These are phyloP conservation scores for Stegophylla sp. DNA, from an alignment of 2,888 invertebrate species.

Conservation along the genomic window DNA sequence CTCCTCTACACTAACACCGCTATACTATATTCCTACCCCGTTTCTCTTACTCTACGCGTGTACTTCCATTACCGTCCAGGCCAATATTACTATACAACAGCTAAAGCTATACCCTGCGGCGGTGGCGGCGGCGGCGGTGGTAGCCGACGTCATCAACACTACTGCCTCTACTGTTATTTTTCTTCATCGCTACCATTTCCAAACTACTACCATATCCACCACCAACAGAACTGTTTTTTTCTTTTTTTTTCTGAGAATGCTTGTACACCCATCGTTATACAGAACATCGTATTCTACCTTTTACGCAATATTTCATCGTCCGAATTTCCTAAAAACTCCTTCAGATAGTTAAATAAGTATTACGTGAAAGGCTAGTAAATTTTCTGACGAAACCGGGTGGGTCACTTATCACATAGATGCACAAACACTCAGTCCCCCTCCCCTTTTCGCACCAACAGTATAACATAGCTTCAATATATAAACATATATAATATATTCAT, in stretches of 20 bases:
- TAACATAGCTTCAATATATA: neutral
- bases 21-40: conserved; percentile 22
- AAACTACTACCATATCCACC: conserved; percentile 62
- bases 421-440: neutral
- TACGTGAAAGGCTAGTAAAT: neutral
- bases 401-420: neutral
- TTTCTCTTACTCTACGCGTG: conserved; percentile 1
- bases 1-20: conserved; percentile 57
- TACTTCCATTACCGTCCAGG: conserved; percentile 45
- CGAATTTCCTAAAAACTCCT: neutral
- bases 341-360: neutral
- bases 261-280: neutral
- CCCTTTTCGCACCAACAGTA: neutral
- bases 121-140: neutral
- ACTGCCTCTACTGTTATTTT: conserved; percentile 56
- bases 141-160: conserved; percentile 47
- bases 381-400: neutral
- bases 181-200: conserved; percentile 61
- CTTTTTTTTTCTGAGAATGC: conserved; percentile 1
- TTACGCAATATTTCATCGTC: neutral
- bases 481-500: neutral
- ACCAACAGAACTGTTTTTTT: conserved; percentile 14
- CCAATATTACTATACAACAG: conserved; percentile 34
- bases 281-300: conserved; percentile 1
- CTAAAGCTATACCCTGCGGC: conserved; percentile 47